Percentiles rank a stretch among this genome's conserved stretches.
Evolutionary conservation across 2,797 vertebrate genomes (phyloP).

Genomic region (Neosalanx taihuensis): DNA sequence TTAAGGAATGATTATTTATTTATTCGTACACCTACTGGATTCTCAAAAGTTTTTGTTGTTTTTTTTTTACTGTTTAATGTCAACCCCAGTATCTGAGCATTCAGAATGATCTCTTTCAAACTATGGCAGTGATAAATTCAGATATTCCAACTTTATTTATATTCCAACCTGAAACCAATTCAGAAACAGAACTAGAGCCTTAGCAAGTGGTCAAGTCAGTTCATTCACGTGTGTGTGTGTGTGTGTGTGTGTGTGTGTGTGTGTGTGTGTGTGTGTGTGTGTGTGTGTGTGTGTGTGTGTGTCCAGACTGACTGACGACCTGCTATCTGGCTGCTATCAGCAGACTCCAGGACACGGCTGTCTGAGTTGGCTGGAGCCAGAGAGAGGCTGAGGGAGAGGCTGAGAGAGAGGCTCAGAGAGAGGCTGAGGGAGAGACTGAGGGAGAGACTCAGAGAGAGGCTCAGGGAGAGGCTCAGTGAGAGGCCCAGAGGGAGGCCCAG

Average conservation of each 20-base stretch:
- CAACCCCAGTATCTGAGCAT: too few species aligned
- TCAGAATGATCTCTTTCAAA: too few species aligned
- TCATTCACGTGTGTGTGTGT: not conserved
- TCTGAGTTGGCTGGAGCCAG: constrained; percentile 24
- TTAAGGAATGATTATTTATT: too few species aligned
- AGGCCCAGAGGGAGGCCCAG: constrained; percentile 29
- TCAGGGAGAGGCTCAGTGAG: constrained; percentile 28
- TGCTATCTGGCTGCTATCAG: constrained; percentile 63
- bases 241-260: too few species aligned
- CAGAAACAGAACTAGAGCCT: constrained; percentile 19
- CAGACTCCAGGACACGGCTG: constrained; percentile 43
- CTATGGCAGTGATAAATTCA: too few species aligned
- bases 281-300: not conserved
- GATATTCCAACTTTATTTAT: too few species aligned
- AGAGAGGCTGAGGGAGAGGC: too few species aligned
- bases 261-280: too few species aligned
- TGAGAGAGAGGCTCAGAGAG: constrained; percentile 30
- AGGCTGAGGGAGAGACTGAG: constrained; percentile 13
- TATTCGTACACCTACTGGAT: not conserved
- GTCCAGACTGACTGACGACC: constrained; percentile 52
- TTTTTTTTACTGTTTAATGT: too few species aligned
- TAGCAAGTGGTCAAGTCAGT: constrained; percentile 12
- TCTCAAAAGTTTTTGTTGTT: too few species aligned
- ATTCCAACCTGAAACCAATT: too few species aligned
- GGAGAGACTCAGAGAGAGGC: not conserved